Evolutionary conservation across 2,888 invertebrate species (phyloP).

Genomic region (Nemotelus pantherinus): DNA sequence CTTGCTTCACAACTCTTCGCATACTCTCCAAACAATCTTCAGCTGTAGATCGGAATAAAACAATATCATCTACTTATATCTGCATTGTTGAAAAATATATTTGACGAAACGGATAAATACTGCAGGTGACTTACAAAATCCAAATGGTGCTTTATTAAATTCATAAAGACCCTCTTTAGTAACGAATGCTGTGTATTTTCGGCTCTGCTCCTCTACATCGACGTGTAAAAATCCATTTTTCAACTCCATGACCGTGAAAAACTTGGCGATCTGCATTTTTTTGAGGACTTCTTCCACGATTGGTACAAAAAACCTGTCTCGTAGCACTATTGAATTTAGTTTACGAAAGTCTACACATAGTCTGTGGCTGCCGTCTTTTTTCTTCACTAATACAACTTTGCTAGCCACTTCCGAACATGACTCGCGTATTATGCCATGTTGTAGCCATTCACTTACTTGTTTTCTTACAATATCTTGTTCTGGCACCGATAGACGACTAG

Average conservation of each 20-base stretch:
- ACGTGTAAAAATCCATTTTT: constrained; percentile 59
- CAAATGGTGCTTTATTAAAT: constrained; percentile 57
- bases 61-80: constrained; percentile 54
- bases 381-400: constrained; percentile 52
- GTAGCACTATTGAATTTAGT: constrained; percentile 57
- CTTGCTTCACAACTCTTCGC: constrained; percentile 37
- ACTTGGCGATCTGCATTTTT: constrained; percentile 51
- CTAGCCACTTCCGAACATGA: constrained; percentile 56
- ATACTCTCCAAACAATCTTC: constrained; percentile 45
- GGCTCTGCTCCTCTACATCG: constrained; percentile 53
- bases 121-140: constrained; percentile 55
- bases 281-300: constrained; percentile 60
- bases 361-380: constrained; percentile 45
- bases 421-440: constrained; percentile 55
- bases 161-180: constrained; percentile 50
- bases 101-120: constrained; percentile 53
- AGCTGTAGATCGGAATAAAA: constrained; percentile 49
- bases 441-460: constrained; percentile 55
- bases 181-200: constrained; percentile 46
- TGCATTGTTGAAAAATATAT: constrained; percentile 49
- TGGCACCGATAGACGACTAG: constrained; percentile 52
- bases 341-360: constrained; percentile 59
- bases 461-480: constrained; percentile 54
- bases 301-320: constrained; percentile 58
- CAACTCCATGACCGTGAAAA: constrained; percentile 56